A percentile compares a stretch with the other conserved stretches of the same genome.
phyloP scores from a whole-genome alignment of 2,797 vertebrate species.

The Sebastes reedi region DNA sequence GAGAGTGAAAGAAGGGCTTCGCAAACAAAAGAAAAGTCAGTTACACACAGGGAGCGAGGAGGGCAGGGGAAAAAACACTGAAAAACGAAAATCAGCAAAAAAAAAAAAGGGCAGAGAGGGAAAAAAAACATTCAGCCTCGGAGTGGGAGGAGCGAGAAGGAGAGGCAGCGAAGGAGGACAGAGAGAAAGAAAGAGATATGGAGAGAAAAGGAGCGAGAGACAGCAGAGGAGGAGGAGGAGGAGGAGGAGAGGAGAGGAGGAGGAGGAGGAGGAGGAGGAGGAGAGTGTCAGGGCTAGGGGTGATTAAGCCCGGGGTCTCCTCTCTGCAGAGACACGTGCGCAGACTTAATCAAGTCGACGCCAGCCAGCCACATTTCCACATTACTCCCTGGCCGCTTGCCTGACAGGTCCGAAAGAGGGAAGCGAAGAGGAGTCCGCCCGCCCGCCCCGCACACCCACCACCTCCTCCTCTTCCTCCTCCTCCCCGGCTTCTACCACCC shows the following conservation, averaged over 20 bases:
- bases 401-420: constrained; percentile 79
- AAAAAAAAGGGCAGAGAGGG: constrained; percentile 7
- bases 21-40: constrained; percentile 68
- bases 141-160: constrained; percentile 53
- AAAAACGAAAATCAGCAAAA: constrained; percentile 60
- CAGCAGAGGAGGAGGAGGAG: constrained; percentile 16
- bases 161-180: constrained; percentile 33
- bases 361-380: constrained; percentile 80
- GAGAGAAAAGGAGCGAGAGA: constrained; percentile 33
- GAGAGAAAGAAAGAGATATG: constrained; percentile 33
- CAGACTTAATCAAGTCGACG: constrained; percentile 84
- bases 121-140: constrained; percentile 24
- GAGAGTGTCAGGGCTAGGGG: constrained; percentile 67
- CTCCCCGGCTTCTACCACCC: constrained; percentile 33
- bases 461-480: constrained; percentile 1
- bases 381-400: constrained; percentile 80
- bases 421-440: constrained; percentile 66
- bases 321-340: constrained; percentile 83
- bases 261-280: constrained; percentile 1
- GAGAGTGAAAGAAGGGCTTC: constrained; percentile 54
- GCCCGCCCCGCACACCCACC: constrained; percentile 4
- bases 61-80: constrained; percentile 26
- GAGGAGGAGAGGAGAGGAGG: constrained; percentile 2
- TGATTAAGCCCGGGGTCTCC: constrained; percentile 81
- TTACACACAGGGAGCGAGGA: constrained; percentile 50